These are phyloP conservation scores for Hetaerina titia DNA, from an alignment of 2,888 invertebrate genomes.

Conservation along the genomic window DNA sequence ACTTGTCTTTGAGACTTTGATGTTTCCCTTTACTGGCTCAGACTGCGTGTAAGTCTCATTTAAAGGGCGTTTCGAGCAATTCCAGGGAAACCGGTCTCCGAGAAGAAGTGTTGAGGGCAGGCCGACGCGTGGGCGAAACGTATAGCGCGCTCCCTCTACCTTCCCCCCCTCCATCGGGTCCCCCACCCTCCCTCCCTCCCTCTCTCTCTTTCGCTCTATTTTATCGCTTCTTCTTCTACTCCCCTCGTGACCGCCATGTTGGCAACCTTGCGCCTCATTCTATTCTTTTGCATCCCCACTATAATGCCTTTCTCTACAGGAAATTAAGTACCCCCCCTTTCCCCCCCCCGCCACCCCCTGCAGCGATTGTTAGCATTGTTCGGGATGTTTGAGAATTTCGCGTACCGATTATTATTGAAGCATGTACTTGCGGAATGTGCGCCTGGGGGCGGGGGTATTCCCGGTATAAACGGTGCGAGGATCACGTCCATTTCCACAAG, in stretches of 20 bases:
- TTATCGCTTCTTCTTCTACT: neutral
- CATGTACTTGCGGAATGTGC: too few relatives aligned
- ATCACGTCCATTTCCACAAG: too few relatives aligned
- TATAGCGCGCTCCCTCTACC: neutral
- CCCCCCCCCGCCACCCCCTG: too few relatives aligned
- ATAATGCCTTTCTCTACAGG: too few relatives aligned
- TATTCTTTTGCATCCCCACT: neutral
- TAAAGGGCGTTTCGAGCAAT: conserved; percentile 62
- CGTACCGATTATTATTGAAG: too few relatives aligned
- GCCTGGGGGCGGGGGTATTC: too few relatives aligned
- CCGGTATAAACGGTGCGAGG: too few relatives aligned
- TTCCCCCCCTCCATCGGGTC: neutral
- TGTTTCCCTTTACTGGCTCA: conserved; percentile 47
- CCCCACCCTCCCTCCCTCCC: neutral
- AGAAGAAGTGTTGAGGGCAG: conserved; percentile 22
- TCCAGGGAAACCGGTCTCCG: conserved; percentile 62
- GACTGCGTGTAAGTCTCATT: conserved; percentile 65
- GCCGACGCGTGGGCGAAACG: conserved; percentile 50
- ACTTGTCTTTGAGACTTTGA: conserved; percentile 58
- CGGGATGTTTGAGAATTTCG: too few relatives aligned
- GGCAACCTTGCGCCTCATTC: neutral
- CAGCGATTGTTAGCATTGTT: too few relatives aligned
- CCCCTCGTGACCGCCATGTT: neutral
- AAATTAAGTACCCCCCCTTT: too few relatives aligned
- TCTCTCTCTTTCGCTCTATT: neutral